A percentile compares a stretch with the other conserved stretches of the same genome.
Conservation (phyloP, 2,888 invertebrate genomes). For the Ariolimax columbianus region DNA sequence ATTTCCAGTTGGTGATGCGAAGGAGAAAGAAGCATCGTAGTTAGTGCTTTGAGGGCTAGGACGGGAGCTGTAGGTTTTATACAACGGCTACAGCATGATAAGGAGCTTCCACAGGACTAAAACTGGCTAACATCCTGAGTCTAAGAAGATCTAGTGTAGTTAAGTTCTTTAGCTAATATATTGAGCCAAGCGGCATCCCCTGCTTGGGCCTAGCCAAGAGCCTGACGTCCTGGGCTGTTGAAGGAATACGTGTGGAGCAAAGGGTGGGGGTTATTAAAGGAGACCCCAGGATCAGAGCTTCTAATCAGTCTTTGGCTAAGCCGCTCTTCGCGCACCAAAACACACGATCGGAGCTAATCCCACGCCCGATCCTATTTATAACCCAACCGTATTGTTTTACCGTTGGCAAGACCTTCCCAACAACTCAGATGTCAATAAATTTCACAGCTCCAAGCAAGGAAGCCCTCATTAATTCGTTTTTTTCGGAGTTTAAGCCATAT, state of each 20-base stretch:
- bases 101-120: conserved; percentile 55
- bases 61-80: conserved; percentile 44
- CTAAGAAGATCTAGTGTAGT: conserved; percentile 57
- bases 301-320: conserved; percentile 37
- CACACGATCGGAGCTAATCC: conserved; percentile 40
- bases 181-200: conserved; percentile 28
- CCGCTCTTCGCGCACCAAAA: conserved; percentile 38
- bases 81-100: conserved; percentile 53
- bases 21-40: background rate
- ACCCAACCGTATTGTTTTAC: conserved; percentile 3
- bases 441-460: background rate
- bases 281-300: conserved; percentile 16
- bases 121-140: conserved; percentile 58
- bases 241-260: background rate
- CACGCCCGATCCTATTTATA: conserved; percentile 20
- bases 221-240: background rate
- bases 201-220: conserved; percentile 2
- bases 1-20: background rate
- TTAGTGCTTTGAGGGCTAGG: conserved; percentile 29
- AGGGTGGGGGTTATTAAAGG: conserved; percentile 6
- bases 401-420: background rate
- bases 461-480: background rate
- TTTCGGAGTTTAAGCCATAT: conserved; percentile 15
- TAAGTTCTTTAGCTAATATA: conserved; percentile 58
- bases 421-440: conserved; percentile 19